Evolutionary conservation across 2,797 vertebrate genomes (phyloP).

Genomic region (Hippoglossus hippoglossus): DNA sequence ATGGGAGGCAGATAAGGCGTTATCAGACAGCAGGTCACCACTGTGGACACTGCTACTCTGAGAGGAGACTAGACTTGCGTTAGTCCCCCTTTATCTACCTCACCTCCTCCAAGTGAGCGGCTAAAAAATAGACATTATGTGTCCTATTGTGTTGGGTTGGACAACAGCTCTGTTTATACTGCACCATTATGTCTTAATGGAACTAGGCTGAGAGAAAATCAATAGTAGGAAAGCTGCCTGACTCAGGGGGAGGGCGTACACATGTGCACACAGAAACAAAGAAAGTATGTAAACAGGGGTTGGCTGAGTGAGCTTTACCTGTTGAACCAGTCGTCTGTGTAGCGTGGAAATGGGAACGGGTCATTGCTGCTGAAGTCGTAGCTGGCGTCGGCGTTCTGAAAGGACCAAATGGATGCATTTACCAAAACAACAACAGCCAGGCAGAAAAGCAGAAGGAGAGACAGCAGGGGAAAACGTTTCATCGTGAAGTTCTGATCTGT

Average conservation of each 20-base stretch:
- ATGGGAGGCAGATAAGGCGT: slow-evolving; percentile 63
- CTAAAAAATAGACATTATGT: slow-evolving; percentile 54
- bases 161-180: slow-evolving; percentile 74
- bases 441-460: slow-evolving; percentile 36
- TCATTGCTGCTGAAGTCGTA: slow-evolving; percentile 99
- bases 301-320: slow-evolving; percentile 86
- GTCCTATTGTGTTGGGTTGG: slow-evolving; percentile 55
- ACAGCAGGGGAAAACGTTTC: slow-evolving; percentile 23
- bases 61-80: slow-evolving; percentile 36
- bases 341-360: slow-evolving; percentile 96
- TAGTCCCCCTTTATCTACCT: slow-evolving; percentile 43
- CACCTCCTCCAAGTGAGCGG: slow-evolving; percentile 40
- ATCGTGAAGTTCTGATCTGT: slow-evolving; percentile 30
- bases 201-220: slow-evolving; percentile 77
- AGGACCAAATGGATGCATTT: slow-evolving; percentile 72
- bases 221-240: slow-evolving; percentile 65
- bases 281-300: slow-evolving; percentile 34
- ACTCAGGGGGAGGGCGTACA: slow-evolving; percentile 42
- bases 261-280: slow-evolving; percentile 36
- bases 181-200: slow-evolving; percentile 76
- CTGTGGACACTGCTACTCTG: slow-evolving; percentile 49
- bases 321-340: slow-evolving; percentile 99
- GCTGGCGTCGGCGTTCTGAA: slow-evolving; percentile 98
- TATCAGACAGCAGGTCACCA: slow-evolving; percentile 66
- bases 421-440: slow-evolving; percentile 39